Percentiles rank a stretch among this genome's conserved stretches.
These are phyloP conservation scores for Schizaphis graminum DNA, from an alignment of 2,888 invertebrate species.

Conservation along the genomic window DNA sequence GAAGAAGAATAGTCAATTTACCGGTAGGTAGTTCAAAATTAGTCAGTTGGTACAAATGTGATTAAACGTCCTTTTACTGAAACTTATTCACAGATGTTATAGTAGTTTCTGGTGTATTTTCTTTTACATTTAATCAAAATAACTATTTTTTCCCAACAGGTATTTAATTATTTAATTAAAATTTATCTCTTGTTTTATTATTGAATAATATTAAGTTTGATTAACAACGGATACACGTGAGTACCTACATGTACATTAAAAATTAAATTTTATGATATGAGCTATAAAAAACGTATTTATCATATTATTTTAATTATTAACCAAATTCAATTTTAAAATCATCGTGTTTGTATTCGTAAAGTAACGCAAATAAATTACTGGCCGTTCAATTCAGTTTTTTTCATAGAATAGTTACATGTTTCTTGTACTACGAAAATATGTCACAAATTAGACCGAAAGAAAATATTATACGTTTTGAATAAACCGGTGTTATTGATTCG, in stretches of 20 bases:
- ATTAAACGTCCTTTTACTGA: not conserved
- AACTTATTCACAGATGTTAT: not conserved
- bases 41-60: slow-evolving; percentile 4
- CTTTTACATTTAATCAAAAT: not conserved
- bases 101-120: not conserved
- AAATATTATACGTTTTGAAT: not conserved
- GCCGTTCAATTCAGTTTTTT: not conserved
- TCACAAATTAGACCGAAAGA: not conserved
- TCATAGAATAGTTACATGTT: not conserved
- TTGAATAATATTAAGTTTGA: not conserved
- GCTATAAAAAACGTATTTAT: not conserved
- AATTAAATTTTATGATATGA: not conserved
- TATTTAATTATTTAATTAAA: not conserved
- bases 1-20: not conserved
- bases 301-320: not conserved
- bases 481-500: not conserved
- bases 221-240: not conserved
- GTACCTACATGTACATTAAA: not conserved
- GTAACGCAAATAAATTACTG: not conserved
- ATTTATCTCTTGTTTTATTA: not conserved
- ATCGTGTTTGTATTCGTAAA: not conserved
- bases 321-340: not conserved
- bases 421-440: not conserved
- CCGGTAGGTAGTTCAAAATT: not conserved
- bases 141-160: not conserved